Evolutionary conservation across 2,113 vertebrate genomes (phyloP), one percentile per base, ranked within the genome.

Genomic region (Eulemur rufifrons): DNA sequence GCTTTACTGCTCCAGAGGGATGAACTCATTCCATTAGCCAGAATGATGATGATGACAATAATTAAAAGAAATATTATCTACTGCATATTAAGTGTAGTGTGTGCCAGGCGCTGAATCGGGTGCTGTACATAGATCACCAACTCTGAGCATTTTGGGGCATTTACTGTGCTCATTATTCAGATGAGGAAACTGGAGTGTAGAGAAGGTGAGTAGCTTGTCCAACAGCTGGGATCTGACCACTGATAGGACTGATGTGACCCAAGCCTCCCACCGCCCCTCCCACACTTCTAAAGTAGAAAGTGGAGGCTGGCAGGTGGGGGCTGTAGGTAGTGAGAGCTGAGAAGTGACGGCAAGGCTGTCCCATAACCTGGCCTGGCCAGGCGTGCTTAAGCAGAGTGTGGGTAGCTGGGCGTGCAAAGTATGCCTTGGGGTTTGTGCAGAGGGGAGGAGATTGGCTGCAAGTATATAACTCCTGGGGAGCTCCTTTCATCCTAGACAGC

Each of bases 1-100:
- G 50, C 37, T 88, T 86, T 95, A 92, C 18, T 15, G 29, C 54
- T 94, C 63, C 29, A 18, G 59, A 93, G 50, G 89, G 86, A 86
- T 76, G 78, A 42, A 25, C 27, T 54, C 29, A 69, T 88, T 92
- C 66, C 94, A 27, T 69, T 45, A 89, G 80, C 42, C 18, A 64
- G 61, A 61, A 42, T 63, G 52, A 83, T n/a, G 59, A 86, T 74
- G 66, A 25, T 7, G 47, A 21, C 71, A 29, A 77, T 82, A 74
- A 80, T 69, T 39, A 85, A 86, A 74, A 82, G 77, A 93, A 78
- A 12, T 84, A 47, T 9, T 34, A 50, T 68, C 14, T 94, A 6
- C 47, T 86, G 2, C 61, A 54, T 71, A 47, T 88, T 69, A 56
- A 78, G 63, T 3, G 25, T 59, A 45, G 59, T 12, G 4, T 50